Evolutionary conservation across 1,140 invertebrate genomes (phyloP), one percentile per base, ranked within the genome.

Genomic region (Melitaea cinxia): DNA sequence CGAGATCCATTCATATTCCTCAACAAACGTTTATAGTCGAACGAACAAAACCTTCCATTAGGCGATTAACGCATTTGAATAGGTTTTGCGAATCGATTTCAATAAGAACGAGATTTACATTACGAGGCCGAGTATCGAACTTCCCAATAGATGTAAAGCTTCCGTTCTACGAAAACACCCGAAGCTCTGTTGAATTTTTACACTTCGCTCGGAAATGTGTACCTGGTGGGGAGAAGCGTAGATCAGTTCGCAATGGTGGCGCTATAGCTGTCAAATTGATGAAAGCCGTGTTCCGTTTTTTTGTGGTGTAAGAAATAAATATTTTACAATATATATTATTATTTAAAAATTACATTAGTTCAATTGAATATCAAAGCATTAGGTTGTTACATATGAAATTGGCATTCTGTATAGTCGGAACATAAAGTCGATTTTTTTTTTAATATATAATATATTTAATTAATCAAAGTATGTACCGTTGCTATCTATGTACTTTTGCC

Each of bases 61-160:
- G 59, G 49, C 55, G 61, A 69, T 75, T 70, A 73, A 64, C 73
- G 53, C 65, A 75, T 73, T 83, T 78, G 68, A 78, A 83, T 80
- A 77, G 80, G 80, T 84, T 84, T 68, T 69, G 55, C 73, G 84
- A 87, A 85, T 73, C 77, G 83, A 78, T 85, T 88, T 76, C 81
- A 84, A 83, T 83, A 73, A 69, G 72, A 1, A 33, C 68, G 53
- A 68, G 60, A 83, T 81, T 81, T 70, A 77, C 76, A 85, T 84
- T 67, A 62, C 68, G 72, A 71, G 45, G 71, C 72, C 45, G 45
- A 78, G 67, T 73, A 71, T 74, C 72, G 65, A 74, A 76, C 64
- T 59, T 73, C 65, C 68, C 83, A 83, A 82, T 86, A 81, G 77
- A 83, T 82, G 79, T 80, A 80, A 80, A 71, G 70, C 69, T 68